Base-by-base conservation (phyloP, 2,113 vertebrate species). In the Ellobius talpinus region DNA sequence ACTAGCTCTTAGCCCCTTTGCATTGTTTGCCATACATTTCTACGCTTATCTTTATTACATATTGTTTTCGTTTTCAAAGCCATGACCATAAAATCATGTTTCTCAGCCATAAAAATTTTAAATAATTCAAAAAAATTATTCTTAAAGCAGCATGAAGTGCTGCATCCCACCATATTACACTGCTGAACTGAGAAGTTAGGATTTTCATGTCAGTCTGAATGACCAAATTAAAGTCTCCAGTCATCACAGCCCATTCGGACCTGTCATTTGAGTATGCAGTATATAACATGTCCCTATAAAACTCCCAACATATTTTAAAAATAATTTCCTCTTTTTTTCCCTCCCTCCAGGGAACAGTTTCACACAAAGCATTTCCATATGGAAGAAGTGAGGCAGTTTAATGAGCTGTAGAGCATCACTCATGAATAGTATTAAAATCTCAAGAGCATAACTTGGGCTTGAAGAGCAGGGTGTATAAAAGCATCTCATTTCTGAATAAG, bases 291-390 rank as follows among this genome's bases (percentile, higher is more conserved):
- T 98, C 91, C 95, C 93, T 97, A 82, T 97, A 96, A 98, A 97
- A 98, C 97, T 97, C 95, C 91, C 97, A 98, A 97, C 97, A 97
- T 98, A 97, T 98, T 96, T 98, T 70, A 86, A 97, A 98, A 98
- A 98, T 97, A 33, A 98, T 98, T 98, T 98, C 97, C 96, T 98
- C 92, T 91, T 93, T 97, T 45, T 97, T 96, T 95, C 52, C 50
- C 26, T 98, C 92, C 93, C 98, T 97, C 96, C 76, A 96, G 97
- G 96, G 98, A 98, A 98, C 81, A 63, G 84, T 98, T 98, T 98
- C 89, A 96, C 94, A 96, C 92, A 98, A 98, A 98, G 50, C 92
- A 97, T 95, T 98, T 99, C 98, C 98, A 98, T 98, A 98, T 98
- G 98, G 98, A 88, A 96, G 76, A 89, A 96, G 89, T 93, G 93